These are phyloP conservation scores for Crocodylus rhombifer DNA, from an alignment of 2,797 vertebrate species.

Conservation along the genomic window DNA sequence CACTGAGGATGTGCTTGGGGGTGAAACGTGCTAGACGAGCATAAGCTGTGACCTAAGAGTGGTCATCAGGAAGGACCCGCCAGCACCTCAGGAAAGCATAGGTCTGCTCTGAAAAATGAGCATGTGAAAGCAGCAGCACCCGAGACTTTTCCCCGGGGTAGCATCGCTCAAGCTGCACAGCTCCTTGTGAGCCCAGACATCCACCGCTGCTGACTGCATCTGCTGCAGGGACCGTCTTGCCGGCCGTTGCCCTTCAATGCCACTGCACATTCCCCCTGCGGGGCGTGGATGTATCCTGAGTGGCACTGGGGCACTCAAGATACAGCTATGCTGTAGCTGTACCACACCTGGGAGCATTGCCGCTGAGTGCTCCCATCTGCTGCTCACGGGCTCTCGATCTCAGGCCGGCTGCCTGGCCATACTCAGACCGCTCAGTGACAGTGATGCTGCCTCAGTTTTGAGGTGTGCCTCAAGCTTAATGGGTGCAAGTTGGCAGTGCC, in stretches of 20 bases:
- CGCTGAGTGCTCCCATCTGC: neutral
- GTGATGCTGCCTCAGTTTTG: too few relatives aligned
- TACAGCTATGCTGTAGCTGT: neutral
- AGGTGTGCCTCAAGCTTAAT: too few relatives aligned
- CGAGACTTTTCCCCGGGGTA: neutral
- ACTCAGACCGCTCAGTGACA: too few relatives aligned
- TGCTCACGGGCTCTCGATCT: neutral
- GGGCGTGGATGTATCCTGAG: neutral
- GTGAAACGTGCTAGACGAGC: neutral
- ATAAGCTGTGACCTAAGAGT: neutral
- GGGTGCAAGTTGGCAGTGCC: too few relatives aligned
- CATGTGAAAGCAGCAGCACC: neutral
- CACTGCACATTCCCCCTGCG: rapidly evolving
- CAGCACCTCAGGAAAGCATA: neutral
- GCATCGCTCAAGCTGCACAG: neutral
- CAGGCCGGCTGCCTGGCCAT: too few relatives aligned
- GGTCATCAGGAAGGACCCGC: neutral
- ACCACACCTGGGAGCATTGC: neutral
- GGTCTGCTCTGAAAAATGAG: neutral
- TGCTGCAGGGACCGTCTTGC: neutral
- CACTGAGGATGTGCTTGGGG: neutral
- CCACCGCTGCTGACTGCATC: neutral
- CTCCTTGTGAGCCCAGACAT: neutral
- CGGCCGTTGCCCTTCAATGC: neutral
- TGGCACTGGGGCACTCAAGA: too few relatives aligned